Evolutionary conservation across 2,888 invertebrate species (phyloP).

Genomic region (Lepas anatifera): DNA sequence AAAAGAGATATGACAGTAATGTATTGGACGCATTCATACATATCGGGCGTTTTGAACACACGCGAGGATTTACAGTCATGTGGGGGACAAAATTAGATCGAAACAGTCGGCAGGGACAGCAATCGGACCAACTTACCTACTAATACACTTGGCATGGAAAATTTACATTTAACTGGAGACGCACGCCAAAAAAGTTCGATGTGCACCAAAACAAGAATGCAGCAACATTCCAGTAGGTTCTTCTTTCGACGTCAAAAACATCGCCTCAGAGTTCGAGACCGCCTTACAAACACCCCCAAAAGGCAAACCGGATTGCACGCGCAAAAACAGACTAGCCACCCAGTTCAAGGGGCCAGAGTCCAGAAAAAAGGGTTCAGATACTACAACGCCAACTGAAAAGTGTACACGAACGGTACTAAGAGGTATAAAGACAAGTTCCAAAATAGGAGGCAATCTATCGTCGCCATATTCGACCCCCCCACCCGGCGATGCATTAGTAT

Average conservation of each 20-base stretch:
- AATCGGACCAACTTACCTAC: too few relatives aligned
- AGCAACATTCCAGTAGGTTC: not conserved
- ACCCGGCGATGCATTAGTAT: not conserved
- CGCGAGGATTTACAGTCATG: not conserved
- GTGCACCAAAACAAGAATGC: not conserved
- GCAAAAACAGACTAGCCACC: not conserved
- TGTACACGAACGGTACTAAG: constrained; percentile 1
- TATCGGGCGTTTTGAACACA: not conserved
- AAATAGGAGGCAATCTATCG: not conserved
- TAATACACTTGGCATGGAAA: too few relatives aligned
- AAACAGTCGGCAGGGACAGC: not conserved
- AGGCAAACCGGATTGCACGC: not conserved
- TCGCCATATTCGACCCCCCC: not conserved
- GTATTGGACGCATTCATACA: constrained; percentile 2
- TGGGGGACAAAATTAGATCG: not conserved
- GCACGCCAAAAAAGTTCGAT: not conserved
- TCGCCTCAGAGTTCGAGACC: too few relatives aligned
- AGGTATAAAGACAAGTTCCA: constrained; percentile 8
- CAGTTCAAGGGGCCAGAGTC: not conserved
- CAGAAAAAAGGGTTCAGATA: not conserved
- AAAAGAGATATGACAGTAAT: not conserved
- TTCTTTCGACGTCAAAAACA: not conserved
- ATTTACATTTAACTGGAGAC: not conserved
- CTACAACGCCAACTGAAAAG: not conserved
- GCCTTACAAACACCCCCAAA: not conserved